phyloP scores from a whole-genome alignment of 2,113 vertebrate genomes.

The Grammomys surdaster region DNA sequence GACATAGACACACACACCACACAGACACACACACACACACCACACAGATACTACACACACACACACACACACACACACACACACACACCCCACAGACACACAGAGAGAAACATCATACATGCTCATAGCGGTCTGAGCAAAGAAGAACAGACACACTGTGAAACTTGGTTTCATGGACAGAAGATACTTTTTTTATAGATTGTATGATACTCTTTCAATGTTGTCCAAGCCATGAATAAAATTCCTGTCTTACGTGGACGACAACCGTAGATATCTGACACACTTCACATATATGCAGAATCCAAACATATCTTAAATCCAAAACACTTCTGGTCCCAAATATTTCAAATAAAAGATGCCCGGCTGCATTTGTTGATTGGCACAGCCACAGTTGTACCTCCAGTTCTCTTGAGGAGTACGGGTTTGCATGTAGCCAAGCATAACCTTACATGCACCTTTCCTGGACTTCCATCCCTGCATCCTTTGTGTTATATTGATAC shows the following conservation, averaged over 20 bases:
- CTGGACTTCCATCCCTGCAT: background rate
- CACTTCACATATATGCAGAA: background rate
- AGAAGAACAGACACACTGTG: background rate
- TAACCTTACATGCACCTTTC: background rate
- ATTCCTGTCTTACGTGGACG: background rate
- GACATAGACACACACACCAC: background rate
- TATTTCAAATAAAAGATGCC: background rate
- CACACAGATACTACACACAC: background rate
- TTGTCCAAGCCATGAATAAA: background rate
- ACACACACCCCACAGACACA: background rate
- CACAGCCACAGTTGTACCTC: background rate
- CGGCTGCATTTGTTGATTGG: background rate
- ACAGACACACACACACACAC: no score
- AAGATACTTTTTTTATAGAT: background rate
- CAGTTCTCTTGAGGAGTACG: background rate
- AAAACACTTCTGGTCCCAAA: background rate
- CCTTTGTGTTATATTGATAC: background rate
- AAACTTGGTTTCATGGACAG: background rate
- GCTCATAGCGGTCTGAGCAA: no score
- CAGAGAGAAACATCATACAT: no score
- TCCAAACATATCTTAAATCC: background rate
- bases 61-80: background rate
- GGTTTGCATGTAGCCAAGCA: background rate
- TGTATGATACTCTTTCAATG: background rate
- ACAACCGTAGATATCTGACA: background rate